These are phyloP conservation scores for Dissostichus mawsoni DNA, from an alignment of 2,113 vertebrate genomes.

Conservation along the genomic window DNA sequence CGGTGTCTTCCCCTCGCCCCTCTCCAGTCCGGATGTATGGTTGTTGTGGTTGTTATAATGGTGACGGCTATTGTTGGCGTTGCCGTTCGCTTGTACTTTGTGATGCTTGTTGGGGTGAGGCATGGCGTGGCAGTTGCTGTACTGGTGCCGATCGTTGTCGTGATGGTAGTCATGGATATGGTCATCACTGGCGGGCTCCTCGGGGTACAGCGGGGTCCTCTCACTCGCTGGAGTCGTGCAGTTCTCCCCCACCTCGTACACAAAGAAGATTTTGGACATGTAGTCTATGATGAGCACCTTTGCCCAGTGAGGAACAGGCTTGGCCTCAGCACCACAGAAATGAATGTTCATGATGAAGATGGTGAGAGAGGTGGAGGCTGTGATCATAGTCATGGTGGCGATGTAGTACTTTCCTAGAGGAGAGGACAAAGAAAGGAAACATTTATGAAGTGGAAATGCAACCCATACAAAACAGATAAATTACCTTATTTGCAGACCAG, in stretches of 20 bases:
- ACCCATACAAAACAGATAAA: neutral
- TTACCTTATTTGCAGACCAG: neutral
- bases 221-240: slow-evolving; percentile 85
- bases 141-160: slow-evolving; percentile 60
- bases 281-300: slow-evolving; percentile 95
- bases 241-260: slow-evolving; percentile 96
- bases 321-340: slow-evolving; percentile 95
- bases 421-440: slow-evolving; percentile 22
- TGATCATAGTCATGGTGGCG: slow-evolving; percentile 98
- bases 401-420: slow-evolving; percentile 97
- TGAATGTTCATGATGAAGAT: slow-evolving; percentile 99
- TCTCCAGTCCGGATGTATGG: slow-evolving; percentile 41
- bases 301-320: slow-evolving; percentile 96
- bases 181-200: slow-evolving; percentile 70
- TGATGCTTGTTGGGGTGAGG: slow-evolving; percentile 48
- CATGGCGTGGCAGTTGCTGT: slow-evolving; percentile 53
- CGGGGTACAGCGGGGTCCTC: slow-evolving; percentile 71
- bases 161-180: slow-evolving; percentile 51
- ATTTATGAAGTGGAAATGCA: neutral
- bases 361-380: slow-evolving; percentile 96
- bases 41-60: slow-evolving; percentile 65
- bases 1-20: slow-evolving; percentile 39
- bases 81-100: slow-evolving; percentile 57
- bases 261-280: slow-evolving; percentile 96
- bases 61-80: slow-evolving; percentile 41